A percentile compares a stretch with the other conserved stretches of the same genome.
phyloP scores from a whole-genome alignment of 2,797 vertebrate species.

The Channa striata region DNA sequence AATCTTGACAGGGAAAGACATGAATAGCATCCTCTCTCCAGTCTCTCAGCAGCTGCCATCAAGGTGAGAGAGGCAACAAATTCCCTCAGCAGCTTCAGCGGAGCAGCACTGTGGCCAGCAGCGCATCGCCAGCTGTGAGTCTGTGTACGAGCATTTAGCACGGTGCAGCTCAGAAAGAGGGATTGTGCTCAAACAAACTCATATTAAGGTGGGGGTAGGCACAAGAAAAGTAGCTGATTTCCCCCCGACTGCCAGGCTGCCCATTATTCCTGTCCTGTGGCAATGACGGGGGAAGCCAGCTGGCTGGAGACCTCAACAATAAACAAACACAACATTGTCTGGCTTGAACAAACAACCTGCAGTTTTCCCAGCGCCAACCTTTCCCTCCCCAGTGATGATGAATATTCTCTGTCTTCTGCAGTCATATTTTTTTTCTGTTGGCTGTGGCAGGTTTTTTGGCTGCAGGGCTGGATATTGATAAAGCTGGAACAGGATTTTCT shows the following conservation, averaged over 20 bases:
- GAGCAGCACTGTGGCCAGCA: conserved; percentile 36
- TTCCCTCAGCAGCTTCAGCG: conserved; percentile 36
- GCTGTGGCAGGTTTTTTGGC: conserved; percentile 54
- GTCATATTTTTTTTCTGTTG: conserved; percentile 63
- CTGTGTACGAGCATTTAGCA: conserved; percentile 33
- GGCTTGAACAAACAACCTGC: conserved; percentile 70
- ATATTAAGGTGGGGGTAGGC: conserved; percentile 11
- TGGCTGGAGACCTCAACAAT: conserved; percentile 74
- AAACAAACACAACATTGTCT: conserved; percentile 77
- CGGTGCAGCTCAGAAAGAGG: conserved; percentile 14
- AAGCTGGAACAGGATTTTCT: conserved; percentile 72
- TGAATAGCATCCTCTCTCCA: conserved; percentile 31
- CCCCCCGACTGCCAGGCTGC: conserved; percentile 48
- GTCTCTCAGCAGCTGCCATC: conserved; percentile 44
- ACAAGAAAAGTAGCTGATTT: conserved; percentile 40
- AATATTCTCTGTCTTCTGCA: conserved; percentile 65
- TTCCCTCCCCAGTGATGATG: conserved; percentile 66
- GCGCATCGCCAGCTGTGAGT: conserved; percentile 30
- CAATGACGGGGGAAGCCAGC: conserved; percentile 67
- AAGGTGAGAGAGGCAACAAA: conserved; percentile 52
- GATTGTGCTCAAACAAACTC: conserved; percentile 36
- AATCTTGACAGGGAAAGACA: conserved; percentile 44
- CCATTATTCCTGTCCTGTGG: conserved; percentile 69
- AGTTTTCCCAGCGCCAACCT: conserved; percentile 67
- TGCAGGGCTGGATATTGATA: conserved; percentile 72